These are phyloP conservation scores for Berghia stephanieae DNA, from an alignment of 1,140 invertebrate species.

Conservation along the genomic window DNA sequence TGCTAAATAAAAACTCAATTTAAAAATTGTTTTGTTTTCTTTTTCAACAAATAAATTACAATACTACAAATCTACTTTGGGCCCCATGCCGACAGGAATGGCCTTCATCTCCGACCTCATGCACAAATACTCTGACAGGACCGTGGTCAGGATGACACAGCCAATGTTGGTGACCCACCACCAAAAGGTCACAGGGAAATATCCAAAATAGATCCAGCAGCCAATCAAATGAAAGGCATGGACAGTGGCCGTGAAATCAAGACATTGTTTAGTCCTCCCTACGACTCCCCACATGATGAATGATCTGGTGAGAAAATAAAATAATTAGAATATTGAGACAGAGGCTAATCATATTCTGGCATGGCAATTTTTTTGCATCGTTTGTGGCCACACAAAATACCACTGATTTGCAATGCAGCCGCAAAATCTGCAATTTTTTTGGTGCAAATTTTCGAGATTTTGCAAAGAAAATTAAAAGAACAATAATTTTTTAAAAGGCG, in stretches of 20 bases:
- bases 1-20: neutral
- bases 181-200: constrained; percentile 86
- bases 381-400: too few species aligned
- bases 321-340: constrained; percentile 15
- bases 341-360: too few species aligned
- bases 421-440: too few species aligned
- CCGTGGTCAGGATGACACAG: constrained; percentile 90
- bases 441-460: too few species aligned
- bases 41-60: neutral
- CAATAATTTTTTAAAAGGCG: too few species aligned
- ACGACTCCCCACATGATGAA: constrained; percentile 63
- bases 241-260: constrained; percentile 91
- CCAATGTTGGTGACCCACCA: constrained; percentile 95
- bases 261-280: constrained; percentile 62
- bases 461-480: too few species aligned
- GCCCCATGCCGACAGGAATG: constrained; percentile 83
- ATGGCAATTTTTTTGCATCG: too few species aligned
- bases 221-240: constrained; percentile 90
- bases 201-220: constrained; percentile 90
- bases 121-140: constrained; percentile 97
- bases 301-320: constrained; percentile 53
- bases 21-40: neutral
- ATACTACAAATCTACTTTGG: constrained; percentile 69
- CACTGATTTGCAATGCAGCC: too few species aligned
- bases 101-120: constrained; percentile 92